Percentiles rank a stretch among this genome's conserved stretches.
These are phyloP conservation scores for Nestor notabilis DNA, from an alignment of 2,113 vertebrate species.

Conservation along the genomic window DNA sequence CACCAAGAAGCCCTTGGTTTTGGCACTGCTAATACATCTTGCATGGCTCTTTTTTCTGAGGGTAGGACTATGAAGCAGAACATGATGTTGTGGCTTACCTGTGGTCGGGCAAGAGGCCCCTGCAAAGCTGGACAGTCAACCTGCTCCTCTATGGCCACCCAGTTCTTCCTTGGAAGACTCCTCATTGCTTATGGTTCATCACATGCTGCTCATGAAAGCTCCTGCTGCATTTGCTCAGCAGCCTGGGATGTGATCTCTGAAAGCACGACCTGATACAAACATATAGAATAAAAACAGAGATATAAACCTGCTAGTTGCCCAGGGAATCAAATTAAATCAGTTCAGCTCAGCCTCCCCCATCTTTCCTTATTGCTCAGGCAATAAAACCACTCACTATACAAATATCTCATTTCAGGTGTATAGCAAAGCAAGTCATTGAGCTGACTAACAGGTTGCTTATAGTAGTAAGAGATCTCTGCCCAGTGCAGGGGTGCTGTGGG, in stretches of 20 bases:
- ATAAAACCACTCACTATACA: background rate
- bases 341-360: background rate
- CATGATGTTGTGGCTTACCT: accelerated
- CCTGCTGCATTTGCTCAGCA: accelerated
- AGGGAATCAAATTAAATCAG: background rate
- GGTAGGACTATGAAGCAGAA: background rate
- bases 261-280: background rate
- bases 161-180: background rate
- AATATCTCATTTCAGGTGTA: background rate
- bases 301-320: background rate
- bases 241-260: background rate
- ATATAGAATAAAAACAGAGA: background rate
- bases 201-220: background rate
- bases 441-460: background rate
- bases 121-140: background rate
- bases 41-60: background rate
- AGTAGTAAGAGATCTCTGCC: background rate
- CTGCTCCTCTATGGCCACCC: background rate
- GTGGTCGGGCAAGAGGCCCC: background rate
- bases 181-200: background rate
- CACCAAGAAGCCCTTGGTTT: background rate
- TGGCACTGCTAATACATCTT: background rate
- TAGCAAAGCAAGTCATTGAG: background rate
- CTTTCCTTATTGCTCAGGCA: background rate
- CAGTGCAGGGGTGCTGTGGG: background rate